These are phyloP conservation scores for Chymomyza costata DNA, from an alignment of 1,140 invertebrate genomes.

Conservation along the genomic window DNA sequence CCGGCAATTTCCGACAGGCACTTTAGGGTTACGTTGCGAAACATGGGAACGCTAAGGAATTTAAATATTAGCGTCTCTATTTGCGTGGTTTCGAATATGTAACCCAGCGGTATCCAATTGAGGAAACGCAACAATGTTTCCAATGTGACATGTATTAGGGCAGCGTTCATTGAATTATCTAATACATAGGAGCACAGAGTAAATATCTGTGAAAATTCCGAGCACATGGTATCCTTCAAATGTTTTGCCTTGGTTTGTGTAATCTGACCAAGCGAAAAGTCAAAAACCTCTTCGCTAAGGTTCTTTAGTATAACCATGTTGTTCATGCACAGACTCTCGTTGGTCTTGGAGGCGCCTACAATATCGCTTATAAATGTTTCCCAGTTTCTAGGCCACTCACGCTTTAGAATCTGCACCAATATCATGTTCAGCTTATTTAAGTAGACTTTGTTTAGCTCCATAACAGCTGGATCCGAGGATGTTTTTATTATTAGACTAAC, in stretches of 20 bases:
- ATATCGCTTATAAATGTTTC: constrained; percentile 99
- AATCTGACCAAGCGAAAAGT: constrained; percentile 97
- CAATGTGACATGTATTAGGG: constrained; percentile 93
- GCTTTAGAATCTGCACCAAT: constrained; percentile 97
- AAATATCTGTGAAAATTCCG: constrained; percentile 98
- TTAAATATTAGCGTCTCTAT: constrained; percentile 96
- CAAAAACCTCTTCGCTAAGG: constrained; percentile 99
- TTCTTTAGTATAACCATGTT: constrained; percentile 99
- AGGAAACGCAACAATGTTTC: constrained; percentile 97
- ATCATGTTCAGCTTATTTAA: constrained; percentile 99
- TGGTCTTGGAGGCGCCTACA: constrained; percentile 98
- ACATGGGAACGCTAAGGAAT: constrained; percentile 98
- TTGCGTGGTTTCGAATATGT: constrained; percentile 99
- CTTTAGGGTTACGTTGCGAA: constrained; percentile 98
- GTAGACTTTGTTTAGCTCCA: constrained; percentile 97
- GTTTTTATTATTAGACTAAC: constrained; percentile 99
- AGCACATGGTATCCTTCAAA: constrained; percentile 99
- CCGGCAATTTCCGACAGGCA: constrained; percentile 98
- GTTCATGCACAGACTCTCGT: constrained; percentile 99
- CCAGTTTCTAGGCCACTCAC: constrained; percentile 99
- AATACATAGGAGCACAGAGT: constrained; percentile 98
- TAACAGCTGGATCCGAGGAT: constrained; percentile 91
- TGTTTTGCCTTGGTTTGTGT: constrained; percentile 99
- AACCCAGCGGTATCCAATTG: constrained; percentile 99
- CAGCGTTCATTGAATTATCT: constrained; percentile 97